Conservation (phyloP, 2,888 invertebrate genomes). For the Stomorhina lunata region DNA sequence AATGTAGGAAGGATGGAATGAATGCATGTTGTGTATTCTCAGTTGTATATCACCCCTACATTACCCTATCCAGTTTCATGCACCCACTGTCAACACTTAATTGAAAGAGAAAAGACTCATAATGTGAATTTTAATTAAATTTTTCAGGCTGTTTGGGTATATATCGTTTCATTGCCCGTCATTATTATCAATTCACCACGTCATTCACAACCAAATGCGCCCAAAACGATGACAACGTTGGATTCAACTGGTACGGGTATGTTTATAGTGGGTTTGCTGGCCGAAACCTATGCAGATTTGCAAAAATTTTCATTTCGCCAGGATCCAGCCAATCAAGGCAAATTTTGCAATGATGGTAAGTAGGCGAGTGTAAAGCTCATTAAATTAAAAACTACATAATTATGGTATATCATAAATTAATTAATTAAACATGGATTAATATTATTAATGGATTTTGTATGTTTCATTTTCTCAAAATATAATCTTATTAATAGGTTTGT, state of each 20-base stretch:
- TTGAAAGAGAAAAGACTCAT: conserved; percentile 14
- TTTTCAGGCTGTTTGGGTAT: conserved; percentile 93
- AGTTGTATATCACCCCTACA: not conserved
- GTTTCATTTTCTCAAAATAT: conserved; percentile 22
- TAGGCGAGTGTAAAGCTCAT: not conserved
- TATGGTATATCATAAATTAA: not conserved
- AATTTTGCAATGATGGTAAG: conserved; percentile 94
- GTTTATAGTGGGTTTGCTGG: conserved; percentile 90
- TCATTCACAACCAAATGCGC: conserved; percentile 87
- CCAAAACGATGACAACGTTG: conserved; percentile 91
- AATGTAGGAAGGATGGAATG: not conserved
- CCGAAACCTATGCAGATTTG: conserved; percentile 94
- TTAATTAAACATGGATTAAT: not conserved
- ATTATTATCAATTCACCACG: conserved; percentile 93
- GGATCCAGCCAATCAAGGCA: conserved; percentile 92
- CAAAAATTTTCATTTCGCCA: conserved; percentile 95
- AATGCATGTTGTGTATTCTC: not conserved
- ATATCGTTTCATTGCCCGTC: conserved; percentile 93
- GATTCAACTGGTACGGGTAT: conserved; percentile 92
- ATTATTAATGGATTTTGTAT: not conserved
- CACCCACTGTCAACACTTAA: not conserved
- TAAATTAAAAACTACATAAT: not conserved
- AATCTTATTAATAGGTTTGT: conserved; percentile 87
- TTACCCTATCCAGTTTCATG: not conserved
- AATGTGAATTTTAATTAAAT: conserved; percentile 52